Conservation (phyloP, 2,888 invertebrate species). For the Lochmaea crataegi region DNA sequence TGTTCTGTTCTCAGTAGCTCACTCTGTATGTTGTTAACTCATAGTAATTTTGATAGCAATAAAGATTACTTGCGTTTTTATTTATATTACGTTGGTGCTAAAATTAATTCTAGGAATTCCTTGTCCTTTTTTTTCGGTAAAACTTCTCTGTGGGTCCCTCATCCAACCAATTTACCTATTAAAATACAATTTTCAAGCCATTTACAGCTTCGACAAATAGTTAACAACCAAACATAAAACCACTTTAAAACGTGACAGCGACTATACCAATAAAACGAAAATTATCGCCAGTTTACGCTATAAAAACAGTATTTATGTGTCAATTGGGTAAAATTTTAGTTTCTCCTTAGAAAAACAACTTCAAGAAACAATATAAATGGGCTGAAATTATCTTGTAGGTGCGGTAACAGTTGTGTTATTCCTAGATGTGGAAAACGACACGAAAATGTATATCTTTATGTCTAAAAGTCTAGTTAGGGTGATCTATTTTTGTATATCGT, state of each 20-base stretch:
- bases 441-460: slow-evolving; percentile 52
- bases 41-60: background rate
- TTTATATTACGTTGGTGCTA: background rate
- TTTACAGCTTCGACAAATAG: slow-evolving; percentile 20
- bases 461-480: slow-evolving; percentile 42
- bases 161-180: slow-evolving; percentile 5
- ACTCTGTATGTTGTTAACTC: no score
- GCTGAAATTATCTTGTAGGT: slow-evolving; percentile 47
- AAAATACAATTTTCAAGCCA: slow-evolving; percentile 3
- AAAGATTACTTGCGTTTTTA: background rate
- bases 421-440: slow-evolving; percentile 55
- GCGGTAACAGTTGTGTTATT: slow-evolving; percentile 56
- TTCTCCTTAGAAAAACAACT: slow-evolving; percentile 37
- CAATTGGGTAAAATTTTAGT: slow-evolving; percentile 20
- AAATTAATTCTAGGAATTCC: background rate
- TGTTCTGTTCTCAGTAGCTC: no score
- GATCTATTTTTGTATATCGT: slow-evolving; percentile 43
- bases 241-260: slow-evolving; percentile 15
- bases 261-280: slow-evolving; percentile 21
- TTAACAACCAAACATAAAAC: slow-evolving; percentile 11
- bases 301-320: slow-evolving; percentile 26
- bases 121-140: background rate
- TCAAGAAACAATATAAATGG: slow-evolving; percentile 55
- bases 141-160: background rate
- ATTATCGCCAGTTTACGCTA: slow-evolving; percentile 21